Conservation (phyloP, 2,113 vertebrate species). For the Xerus inauris region DNA sequence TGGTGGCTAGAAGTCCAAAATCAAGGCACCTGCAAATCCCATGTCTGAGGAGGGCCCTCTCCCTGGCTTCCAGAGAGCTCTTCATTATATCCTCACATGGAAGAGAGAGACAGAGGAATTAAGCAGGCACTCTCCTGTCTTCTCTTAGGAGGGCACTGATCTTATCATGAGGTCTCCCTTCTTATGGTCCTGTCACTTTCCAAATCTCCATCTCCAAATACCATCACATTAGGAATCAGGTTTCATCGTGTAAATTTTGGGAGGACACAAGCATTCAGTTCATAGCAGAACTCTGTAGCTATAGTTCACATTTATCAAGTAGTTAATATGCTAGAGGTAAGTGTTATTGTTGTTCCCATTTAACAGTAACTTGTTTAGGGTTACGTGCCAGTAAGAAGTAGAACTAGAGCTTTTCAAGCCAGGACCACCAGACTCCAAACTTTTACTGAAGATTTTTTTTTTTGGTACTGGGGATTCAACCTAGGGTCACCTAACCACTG, state of each 20-base stretch:
- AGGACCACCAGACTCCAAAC: not conserved
- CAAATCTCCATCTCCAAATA: not conserved
- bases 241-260: not conserved
- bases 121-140: not conserved
- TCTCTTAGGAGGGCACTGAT: not conserved
- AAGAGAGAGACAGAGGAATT: not conserved
- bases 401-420: not conserved
- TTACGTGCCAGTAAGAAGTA: not conserved
- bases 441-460: not conserved
- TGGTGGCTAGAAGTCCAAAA: not conserved
- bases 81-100: not conserved
- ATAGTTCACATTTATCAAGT: not conserved
- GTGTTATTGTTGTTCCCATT: not conserved
- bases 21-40: not conserved
- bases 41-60: not conserved
- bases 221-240: not conserved
- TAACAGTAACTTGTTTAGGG: not conserved
- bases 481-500: no score
- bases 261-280: not conserved
- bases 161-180: not conserved
- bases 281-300: not conserved
- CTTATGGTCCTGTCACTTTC: not conserved
- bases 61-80: not conserved
- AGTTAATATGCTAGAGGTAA: not conserved
- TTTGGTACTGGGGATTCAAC: no score